These are phyloP conservation scores for Mobula hypostoma DNA, from an alignment of 2,113 vertebrate genomes.

Conservation along the genomic window DNA sequence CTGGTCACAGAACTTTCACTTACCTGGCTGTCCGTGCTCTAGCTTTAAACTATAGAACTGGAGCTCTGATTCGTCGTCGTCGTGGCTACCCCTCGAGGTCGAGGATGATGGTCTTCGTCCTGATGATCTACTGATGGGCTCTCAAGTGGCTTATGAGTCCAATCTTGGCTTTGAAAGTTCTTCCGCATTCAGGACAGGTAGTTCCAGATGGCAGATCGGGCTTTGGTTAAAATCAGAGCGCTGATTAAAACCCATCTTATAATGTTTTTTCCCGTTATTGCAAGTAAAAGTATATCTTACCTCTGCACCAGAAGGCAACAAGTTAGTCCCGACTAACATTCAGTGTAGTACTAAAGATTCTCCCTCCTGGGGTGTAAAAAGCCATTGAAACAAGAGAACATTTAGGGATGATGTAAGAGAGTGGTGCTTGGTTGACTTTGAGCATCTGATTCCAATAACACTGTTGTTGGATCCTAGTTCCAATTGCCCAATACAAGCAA, in stretches of 20 bases:
- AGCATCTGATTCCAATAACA: not conserved
- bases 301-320: not conserved
- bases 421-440: not conserved
- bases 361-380: not conserved
- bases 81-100: too few species aligned
- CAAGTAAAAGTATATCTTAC: not conserved
- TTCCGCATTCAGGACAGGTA: too few species aligned
- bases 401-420: not conserved
- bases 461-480: not conserved
- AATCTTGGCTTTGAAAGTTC: too few species aligned
- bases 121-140: too few species aligned
- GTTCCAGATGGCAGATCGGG: too few species aligned
- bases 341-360: not conserved
- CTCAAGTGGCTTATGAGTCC: too few species aligned
- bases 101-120: too few species aligned
- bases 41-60: not conserved
- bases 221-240: too few species aligned
- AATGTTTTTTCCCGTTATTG: not conserved
- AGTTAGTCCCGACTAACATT: not conserved
- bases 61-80: not conserved
- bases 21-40: too few species aligned
- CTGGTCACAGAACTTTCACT: too few species aligned
- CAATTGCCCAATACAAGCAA: not conserved
- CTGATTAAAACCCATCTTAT: not conserved
- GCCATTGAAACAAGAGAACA: not conserved